Percentiles rank a stretch among this genome's conserved stretches.
Evolutionary conservation across 2,113 vertebrate genomes (phyloP).

Genomic region (Camelus bactrianus): DNA sequence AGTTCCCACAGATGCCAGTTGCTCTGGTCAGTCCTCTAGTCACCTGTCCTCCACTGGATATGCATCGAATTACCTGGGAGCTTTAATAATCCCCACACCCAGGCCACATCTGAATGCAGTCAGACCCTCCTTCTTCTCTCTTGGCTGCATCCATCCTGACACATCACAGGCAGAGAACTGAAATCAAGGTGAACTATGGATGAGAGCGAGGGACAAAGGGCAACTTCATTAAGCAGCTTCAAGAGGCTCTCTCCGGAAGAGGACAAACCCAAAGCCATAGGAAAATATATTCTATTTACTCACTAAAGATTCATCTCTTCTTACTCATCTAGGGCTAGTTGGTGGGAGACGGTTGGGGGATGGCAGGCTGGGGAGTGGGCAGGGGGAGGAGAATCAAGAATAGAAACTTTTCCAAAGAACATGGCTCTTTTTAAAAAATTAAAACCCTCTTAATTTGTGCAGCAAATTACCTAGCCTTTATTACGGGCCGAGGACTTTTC

Average conservation of each 20-base stretch:
- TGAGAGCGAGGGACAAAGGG: conserved; percentile 42
- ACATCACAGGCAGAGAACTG: conserved; percentile 43
- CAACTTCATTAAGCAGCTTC: not conserved
- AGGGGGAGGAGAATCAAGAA: not conserved
- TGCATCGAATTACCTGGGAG: not conserved
- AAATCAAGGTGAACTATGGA: conserved; percentile 51
- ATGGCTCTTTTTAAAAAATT: not conserved
- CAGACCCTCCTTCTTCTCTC: not conserved
- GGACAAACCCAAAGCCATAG: not conserved
- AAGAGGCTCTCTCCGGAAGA: not conserved
- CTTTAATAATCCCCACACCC: not conserved
- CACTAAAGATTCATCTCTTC: not conserved
- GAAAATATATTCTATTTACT: not conserved
- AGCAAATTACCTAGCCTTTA: not conserved
- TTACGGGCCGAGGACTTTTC: not conserved
- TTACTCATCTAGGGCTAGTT: not conserved
- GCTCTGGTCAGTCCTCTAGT: no score
- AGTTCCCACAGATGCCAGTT: not conserved
- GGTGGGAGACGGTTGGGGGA: no score
- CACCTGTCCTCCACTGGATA: not conserved
- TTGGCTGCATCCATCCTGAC: conserved; percentile 32
- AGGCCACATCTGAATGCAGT: not conserved
- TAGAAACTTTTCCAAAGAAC: not conserved
- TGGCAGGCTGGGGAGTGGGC: rapidly evolving
- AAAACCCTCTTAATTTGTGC: not conserved